Conservation (phyloP, 2,113 vertebrate genomes). For the Thunnus thynnus region DNA sequence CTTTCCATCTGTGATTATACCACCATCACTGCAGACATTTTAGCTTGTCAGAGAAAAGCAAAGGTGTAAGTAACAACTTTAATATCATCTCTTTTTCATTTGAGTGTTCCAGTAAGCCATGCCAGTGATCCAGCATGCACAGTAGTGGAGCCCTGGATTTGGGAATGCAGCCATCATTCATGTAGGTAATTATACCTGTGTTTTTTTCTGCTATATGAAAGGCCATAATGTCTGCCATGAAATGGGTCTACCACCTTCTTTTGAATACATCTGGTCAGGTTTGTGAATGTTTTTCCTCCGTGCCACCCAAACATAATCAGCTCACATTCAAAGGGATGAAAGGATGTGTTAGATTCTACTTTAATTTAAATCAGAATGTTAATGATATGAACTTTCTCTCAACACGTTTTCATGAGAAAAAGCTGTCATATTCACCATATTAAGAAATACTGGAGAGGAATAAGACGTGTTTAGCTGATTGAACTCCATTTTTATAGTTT, state of each 20-base stretch:
- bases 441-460: not conserved
- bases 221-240: constrained; percentile 5
- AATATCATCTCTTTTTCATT: constrained; percentile 16
- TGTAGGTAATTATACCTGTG: constrained; percentile 36
- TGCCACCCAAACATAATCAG: not conserved
- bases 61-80: constrained; percentile 19
- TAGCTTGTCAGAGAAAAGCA: constrained; percentile 7
- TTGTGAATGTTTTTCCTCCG: not conserved
- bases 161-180: constrained; percentile 48
- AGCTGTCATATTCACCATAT: not conserved
- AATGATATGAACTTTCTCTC: not conserved
- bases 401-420: not conserved
- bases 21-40: not conserved
- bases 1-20: not conserved
- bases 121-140: constrained; percentile 18
- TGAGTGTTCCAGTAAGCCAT: not conserved
- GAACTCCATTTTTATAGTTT: not conserved
- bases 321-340: not conserved
- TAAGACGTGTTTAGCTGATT: not conserved
- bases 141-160: constrained; percentile 22
- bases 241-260: not conserved
- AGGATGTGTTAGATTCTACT: not conserved
- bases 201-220: constrained; percentile 33
- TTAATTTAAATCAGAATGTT: not conserved
- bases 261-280: not conserved